A percentile compares a stretch with the other conserved stretches of the same genome.
Conservation (phyloP, 2,888 invertebrate genomes). For the Rhogogaster chlorosoma region DNA sequence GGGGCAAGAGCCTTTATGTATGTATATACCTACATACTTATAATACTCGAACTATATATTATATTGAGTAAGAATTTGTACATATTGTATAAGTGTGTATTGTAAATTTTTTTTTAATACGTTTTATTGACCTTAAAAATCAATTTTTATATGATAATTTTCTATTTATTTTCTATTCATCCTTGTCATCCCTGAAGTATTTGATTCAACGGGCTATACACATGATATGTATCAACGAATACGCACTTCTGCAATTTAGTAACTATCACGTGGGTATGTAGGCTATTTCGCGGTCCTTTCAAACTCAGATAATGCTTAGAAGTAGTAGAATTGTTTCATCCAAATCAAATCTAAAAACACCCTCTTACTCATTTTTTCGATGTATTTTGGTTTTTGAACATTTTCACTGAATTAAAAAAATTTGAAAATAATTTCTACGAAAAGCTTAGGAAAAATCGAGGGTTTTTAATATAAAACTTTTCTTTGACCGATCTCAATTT, state of each 20-base stretch:
- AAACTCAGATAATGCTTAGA: no score
- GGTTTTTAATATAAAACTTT: no score
- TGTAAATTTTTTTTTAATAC: constrained; percentile 16
- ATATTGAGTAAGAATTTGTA: constrained; percentile 35
- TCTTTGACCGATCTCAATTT: no score
- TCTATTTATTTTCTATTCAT: background rate
- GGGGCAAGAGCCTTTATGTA: background rate
- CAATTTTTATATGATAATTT: constrained; percentile 4
- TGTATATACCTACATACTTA: background rate
- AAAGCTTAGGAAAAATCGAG: no score
- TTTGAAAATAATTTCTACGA: no score
- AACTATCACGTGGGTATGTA: background rate
- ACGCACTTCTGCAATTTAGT: background rate
- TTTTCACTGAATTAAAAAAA: no score
- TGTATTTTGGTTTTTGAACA: no score
- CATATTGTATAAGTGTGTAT: constrained; percentile 37
- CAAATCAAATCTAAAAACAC: no score
- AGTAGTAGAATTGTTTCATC: no score
- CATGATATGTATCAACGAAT: background rate
- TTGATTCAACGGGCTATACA: background rate
- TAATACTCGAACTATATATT: background rate
- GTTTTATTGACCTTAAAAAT: constrained; percentile 19
- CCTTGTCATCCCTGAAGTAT: background rate
- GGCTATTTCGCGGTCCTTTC: background rate
- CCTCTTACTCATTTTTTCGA: no score